phyloP scores from a whole-genome alignment of 2,797 vertebrate genomes.

The Scomberomorus guttatus region DNA sequence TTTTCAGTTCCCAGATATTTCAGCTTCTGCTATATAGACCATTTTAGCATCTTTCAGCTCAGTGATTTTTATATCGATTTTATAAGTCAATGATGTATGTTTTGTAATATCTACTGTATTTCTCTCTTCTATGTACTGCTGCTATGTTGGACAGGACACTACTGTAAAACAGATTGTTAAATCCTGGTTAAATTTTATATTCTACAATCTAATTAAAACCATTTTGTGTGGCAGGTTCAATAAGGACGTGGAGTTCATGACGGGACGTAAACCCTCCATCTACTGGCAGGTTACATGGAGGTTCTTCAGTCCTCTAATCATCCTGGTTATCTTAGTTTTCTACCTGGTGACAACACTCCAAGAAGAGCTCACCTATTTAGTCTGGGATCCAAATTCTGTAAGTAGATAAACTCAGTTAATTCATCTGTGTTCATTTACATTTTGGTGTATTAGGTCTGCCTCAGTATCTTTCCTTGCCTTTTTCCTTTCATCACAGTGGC shows the following conservation, averaged over 20 bases:
- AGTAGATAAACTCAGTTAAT: conserved; percentile 58
- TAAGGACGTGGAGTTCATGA: conserved; percentile 92
- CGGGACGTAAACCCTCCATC: conserved; percentile 90
- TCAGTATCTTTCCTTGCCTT: conserved; percentile 42
- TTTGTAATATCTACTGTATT: no score
- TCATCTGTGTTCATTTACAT: not conserved
- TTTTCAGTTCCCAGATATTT: not conserved
- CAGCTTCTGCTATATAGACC: not conserved
- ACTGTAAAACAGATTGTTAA: not conserved
- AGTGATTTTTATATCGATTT: no score
- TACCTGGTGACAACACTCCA: conserved; percentile 89
- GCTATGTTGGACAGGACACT: no score
- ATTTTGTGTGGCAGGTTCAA: conserved; percentile 87
- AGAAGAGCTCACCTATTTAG: conserved; percentile 81
- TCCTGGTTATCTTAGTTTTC: conserved; percentile 91
- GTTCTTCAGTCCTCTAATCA: conserved; percentile 89
- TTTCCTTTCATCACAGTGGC: conserved; percentile 66
- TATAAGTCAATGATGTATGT: no score
- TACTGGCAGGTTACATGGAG: conserved; percentile 94
- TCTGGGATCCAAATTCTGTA: conserved; percentile 90
- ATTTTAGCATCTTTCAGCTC: not conserved
- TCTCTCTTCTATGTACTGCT: no score
- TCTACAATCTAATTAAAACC: not conserved
- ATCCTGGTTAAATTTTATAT: not conserved
- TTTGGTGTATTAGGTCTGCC: not conserved